These are phyloP conservation scores for Siphlonurus alternatus DNA, from an alignment of 2,888 invertebrate genomes.

Conservation along the genomic window DNA sequence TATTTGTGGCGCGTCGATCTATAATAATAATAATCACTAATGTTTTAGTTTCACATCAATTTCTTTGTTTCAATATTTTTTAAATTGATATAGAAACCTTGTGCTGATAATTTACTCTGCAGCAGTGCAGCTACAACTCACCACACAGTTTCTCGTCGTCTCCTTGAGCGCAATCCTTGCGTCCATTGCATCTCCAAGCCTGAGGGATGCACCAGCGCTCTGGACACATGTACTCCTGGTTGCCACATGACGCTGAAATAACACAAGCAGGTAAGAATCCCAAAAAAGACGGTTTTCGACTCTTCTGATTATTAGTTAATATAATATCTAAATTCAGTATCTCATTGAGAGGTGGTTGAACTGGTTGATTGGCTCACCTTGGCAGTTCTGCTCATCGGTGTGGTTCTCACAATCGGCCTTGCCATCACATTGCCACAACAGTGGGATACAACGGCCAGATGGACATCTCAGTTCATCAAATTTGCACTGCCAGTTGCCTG, in stretches of 20 bases:
- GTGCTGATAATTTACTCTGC: not conserved
- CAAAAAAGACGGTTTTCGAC: not conserved
- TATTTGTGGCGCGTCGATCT: not conserved
- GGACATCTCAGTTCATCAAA: constrained; percentile 38
- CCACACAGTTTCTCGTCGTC: constrained; percentile 41
- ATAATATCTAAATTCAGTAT: too few species aligned
- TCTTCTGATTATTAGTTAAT: not conserved
- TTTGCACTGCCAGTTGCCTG: constrained; percentile 32
- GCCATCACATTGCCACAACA: constrained; percentile 39
- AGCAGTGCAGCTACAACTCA: constrained; percentile 12
- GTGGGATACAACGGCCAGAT: constrained; percentile 35
- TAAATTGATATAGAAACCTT: too few species aligned
- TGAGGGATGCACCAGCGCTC: constrained; percentile 41
- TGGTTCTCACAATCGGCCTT: constrained; percentile 36
- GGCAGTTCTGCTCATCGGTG: constrained; percentile 36
- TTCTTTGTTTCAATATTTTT: too few species aligned
- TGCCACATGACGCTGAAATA: constrained; percentile 29
- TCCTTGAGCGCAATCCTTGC: constrained; percentile 34
- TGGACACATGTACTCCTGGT: constrained; percentile 37
- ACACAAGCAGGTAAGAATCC: too few species aligned
- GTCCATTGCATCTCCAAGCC: constrained; percentile 40
- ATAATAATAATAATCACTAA: too few species aligned
- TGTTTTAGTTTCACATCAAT: too few species aligned
- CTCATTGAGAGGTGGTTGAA: too few species aligned
- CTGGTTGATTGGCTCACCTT: too few species aligned